Percentiles rank a stretch among this genome's conserved stretches.
These are phyloP conservation scores for Vanacampus margaritifer DNA, from an alignment of 2,113 vertebrate species.

Conservation along the genomic window DNA sequence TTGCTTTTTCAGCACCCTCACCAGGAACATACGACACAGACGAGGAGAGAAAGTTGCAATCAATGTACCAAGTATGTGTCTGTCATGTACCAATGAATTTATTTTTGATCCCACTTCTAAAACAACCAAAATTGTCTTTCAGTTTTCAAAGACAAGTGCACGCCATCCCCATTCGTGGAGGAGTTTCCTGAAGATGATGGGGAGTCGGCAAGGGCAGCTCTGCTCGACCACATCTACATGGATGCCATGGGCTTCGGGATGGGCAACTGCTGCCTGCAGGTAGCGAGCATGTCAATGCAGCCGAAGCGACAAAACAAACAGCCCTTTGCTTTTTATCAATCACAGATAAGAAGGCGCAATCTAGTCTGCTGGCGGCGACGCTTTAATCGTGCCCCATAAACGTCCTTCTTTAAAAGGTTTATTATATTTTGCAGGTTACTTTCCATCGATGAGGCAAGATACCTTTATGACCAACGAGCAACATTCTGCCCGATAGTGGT, in stretches of 20 bases:
- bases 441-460: slow-evolving; percentile 96
- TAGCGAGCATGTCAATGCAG: slow-evolving; percentile 42
- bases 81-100: not conserved
- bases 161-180: slow-evolving; percentile 86
- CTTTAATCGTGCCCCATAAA: slow-evolving; percentile 14
- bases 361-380: not conserved
- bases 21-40: slow-evolving; percentile 92
- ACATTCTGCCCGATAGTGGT: slow-evolving; percentile 98
- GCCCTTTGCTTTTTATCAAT: not conserved
- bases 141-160: slow-evolving; percentile 95
- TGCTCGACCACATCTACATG: slow-evolving; percentile 95
- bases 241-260: slow-evolving; percentile 98
- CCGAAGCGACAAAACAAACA: not conserved
- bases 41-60: slow-evolving; percentile 95
- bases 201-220: slow-evolving; percentile 79
- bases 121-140: slow-evolving; percentile 1
- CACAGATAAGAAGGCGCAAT: not conserved
- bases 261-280: slow-evolving; percentile 99
- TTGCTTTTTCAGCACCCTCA: slow-evolving; percentile 80
- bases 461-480: slow-evolving; percentile 96
- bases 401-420: slow-evolving; percentile 23
- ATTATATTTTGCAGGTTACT: slow-evolving; percentile 80
- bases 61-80: slow-evolving; percentile 91
- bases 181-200: slow-evolving; percentile 85
- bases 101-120: not conserved